phyloP scores from a whole-genome alignment of 2,113 vertebrate species.

The Rhodinocichla rosea region DNA sequence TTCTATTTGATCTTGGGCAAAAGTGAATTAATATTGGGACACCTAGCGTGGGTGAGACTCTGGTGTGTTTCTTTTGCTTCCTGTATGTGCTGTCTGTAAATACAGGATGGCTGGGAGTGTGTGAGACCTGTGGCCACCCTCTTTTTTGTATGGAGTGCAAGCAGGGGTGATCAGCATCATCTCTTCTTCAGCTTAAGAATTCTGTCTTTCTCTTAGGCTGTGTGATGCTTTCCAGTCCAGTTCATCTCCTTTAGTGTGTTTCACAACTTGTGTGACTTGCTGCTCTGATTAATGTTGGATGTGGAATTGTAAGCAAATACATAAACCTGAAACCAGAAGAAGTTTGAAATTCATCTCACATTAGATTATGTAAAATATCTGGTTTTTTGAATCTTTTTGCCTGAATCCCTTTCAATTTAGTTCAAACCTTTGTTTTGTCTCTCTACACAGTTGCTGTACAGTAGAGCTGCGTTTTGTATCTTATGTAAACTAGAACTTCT shows the following conservation, averaged over 20 bases:
- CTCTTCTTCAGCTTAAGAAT: not conserved
- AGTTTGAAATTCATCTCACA: not conserved
- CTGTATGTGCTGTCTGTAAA: fast-evolving
- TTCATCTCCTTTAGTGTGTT: not conserved
- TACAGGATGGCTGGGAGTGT: not conserved
- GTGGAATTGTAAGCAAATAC: not conserved
- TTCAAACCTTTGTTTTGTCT: not conserved
- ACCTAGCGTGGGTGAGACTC: not conserved
- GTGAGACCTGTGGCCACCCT: not conserved
- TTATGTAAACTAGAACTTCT: not conserved
- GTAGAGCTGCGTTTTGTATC: not conserved
- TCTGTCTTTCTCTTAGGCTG: not conserved
- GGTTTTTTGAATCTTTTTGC: not conserved
- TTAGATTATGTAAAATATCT: not conserved
- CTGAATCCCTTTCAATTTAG: not conserved
- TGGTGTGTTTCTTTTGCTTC: not conserved
- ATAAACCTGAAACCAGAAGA: not conserved
- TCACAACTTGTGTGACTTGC: not conserved
- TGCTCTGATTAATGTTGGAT: not conserved
- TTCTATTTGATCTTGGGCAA: not conserved
- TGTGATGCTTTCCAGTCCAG: not conserved
- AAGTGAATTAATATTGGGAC: not conserved
- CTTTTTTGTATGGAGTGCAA: not conserved
- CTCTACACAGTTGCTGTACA: not conserved
- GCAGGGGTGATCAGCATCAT: not conserved